Evolutionary conservation across 2,113 vertebrate species (phyloP).

Genomic region (Pituophis catenifer): DNA sequence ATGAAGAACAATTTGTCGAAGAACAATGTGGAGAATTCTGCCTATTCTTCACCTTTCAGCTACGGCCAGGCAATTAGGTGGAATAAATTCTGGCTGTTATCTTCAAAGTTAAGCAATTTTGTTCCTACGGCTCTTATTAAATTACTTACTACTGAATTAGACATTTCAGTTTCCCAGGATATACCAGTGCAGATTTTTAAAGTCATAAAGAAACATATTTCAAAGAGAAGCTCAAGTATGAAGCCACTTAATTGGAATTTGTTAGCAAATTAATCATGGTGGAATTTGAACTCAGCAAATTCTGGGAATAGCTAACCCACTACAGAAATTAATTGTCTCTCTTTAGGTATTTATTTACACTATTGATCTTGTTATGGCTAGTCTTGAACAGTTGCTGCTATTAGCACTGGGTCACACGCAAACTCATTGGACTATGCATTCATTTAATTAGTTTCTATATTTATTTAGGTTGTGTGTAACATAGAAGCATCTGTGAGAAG

Average conservation of each 20-base stretch:
- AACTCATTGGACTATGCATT: neutral
- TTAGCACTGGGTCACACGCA: neutral
- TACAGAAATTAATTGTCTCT: neutral
- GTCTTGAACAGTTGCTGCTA: neutral
- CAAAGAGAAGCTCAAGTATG: conserved; percentile 1
- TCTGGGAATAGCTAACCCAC: neutral
- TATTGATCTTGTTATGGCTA: neutral
- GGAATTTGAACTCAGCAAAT: conserved; percentile 1
- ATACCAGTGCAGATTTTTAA: neutral
- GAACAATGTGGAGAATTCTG: neutral
- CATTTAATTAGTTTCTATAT: neutral
- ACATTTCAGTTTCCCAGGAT: neutral
- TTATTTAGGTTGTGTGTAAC: neutral
- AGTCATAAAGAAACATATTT: neutral
- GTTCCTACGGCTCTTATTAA: neutral
- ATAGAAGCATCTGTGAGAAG: neutral
- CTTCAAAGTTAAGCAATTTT: neutral
- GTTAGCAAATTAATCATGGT: conserved; percentile 2
- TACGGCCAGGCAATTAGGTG: neutral
- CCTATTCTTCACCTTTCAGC: neutral
- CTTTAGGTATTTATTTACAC: conserved; percentile 3
- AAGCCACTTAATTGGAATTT: neutral
- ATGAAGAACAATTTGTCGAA: neutral
- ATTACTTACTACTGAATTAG: neutral
- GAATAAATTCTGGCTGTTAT: neutral